These are phyloP conservation scores for Emydoidea blandingii DNA, from an alignment of 2,797 vertebrate genomes.

Conservation along the genomic window DNA sequence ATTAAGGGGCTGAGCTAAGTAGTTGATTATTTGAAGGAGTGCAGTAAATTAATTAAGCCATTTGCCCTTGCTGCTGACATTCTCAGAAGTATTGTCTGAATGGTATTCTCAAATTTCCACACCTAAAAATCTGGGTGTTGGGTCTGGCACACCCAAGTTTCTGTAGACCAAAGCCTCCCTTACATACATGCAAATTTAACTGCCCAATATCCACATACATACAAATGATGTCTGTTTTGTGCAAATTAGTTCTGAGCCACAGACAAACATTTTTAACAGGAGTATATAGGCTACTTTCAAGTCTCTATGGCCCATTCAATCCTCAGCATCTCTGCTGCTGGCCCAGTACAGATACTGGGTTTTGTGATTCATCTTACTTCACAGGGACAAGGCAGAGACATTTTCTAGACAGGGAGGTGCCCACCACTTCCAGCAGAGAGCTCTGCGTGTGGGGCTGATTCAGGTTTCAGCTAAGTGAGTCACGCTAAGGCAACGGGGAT, in stretches of 20 bases:
- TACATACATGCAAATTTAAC: not conserved
- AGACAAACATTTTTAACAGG: not conserved
- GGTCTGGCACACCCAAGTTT: not conserved
- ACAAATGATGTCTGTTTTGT: not conserved
- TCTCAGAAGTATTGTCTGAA: not conserved
- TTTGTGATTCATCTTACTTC: not conserved
- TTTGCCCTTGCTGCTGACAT: not conserved
- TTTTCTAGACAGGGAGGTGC: not conserved
- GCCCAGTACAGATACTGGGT: rapidly evolving
- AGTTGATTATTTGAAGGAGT: not conserved
- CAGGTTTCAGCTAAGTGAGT: not conserved
- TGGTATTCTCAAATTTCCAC: not conserved
- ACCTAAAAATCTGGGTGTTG: not conserved
- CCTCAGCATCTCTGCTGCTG: not conserved
- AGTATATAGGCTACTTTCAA: not conserved
- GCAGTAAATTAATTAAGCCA: not conserved
- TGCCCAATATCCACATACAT: not conserved
- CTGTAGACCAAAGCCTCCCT: not conserved
- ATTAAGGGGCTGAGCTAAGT: not conserved
- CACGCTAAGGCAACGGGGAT: rapidly evolving
- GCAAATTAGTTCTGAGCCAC: not conserved
- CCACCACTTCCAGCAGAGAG: rapidly evolving
- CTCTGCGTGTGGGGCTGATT: not conserved
- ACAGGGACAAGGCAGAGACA: not conserved
- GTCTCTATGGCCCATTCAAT: too few species aligned